Conservation (phyloP, 2,797 vertebrate genomes). For the Natrix natrix region DNA sequence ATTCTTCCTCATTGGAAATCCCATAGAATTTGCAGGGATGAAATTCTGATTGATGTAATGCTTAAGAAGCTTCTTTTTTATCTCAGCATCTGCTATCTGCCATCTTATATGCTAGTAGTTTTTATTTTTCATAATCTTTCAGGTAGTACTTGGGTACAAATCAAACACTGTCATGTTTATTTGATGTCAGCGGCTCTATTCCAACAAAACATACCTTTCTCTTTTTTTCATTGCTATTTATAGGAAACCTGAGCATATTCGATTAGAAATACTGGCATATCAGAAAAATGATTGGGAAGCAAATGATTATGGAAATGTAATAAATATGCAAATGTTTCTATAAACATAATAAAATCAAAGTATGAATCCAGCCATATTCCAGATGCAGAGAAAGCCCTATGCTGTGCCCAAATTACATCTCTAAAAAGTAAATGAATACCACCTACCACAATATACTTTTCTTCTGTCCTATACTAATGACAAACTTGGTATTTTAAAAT, state of each 20-base stretch:
- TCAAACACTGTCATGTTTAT: neutral
- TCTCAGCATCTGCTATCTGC: neutral
- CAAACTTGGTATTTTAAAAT: neutral
- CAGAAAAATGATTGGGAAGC: slow-evolving; percentile 21
- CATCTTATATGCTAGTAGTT: neutral
- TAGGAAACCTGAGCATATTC: slow-evolving; percentile 17
- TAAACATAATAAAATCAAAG: slow-evolving; percentile 13
- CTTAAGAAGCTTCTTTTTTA: neutral
- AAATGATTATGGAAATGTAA: slow-evolving; percentile 34
- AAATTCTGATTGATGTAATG: neutral
- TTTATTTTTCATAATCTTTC: slow-evolving; percentile 19
- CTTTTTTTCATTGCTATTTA: slow-evolving; percentile 25
- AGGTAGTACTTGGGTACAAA: neutral
- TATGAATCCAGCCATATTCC: slow-evolving; percentile 4
- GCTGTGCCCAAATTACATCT: slow-evolving; percentile 3
- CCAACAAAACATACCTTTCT: slow-evolving; percentile 20
- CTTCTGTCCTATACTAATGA: neutral
- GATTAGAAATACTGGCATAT: slow-evolving; percentile 16
- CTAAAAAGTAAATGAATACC: neutral
- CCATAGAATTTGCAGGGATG: neutral
- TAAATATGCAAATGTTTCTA: slow-evolving; percentile 41
- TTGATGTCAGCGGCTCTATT: neutral
- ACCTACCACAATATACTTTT: neutral
- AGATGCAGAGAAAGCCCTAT: slow-evolving; percentile 5
- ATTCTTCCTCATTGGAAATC: neutral